phyloP scores from a whole-genome alignment of 2,797 vertebrate genomes.

The Tapirus indicus region DNA sequence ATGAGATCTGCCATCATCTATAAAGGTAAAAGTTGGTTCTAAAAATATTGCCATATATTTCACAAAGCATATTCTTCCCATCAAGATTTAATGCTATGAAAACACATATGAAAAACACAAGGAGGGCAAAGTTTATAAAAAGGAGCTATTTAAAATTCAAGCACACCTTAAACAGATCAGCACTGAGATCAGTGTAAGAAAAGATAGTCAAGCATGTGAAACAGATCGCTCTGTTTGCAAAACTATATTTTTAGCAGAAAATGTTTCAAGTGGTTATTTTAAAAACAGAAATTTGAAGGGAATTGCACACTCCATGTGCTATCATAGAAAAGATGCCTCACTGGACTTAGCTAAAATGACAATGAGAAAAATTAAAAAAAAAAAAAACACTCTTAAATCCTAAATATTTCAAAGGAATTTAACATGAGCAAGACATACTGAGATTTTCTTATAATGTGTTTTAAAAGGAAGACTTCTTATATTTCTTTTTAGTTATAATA shows the following conservation, averaged over 20 bases:
- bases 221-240: constrained; percentile 2
- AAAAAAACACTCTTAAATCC: neutral
- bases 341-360: neutral
- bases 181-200: neutral
- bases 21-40: constrained; percentile 77
- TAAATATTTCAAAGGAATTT: constrained; percentile 15
- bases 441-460: neutral
- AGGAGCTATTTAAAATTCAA: neutral
- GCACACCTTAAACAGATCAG: neutral
- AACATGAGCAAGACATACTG: constrained; percentile 28
- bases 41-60: constrained; percentile 56
- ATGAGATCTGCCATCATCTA: constrained; percentile 99
- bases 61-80: neutral
- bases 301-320: neutral
- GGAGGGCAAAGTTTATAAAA: neutral
- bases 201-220: constrained; percentile 50
- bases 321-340: neutral
- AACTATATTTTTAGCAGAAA: constrained; percentile 64
- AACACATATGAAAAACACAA: constrained; percentile 38
- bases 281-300: constrained; percentile 55
- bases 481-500: neutral
- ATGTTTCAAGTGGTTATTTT: constrained; percentile 38
- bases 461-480: neutral
- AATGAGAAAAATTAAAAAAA: neutral
- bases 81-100: constrained; percentile 23